A percentile compares a stretch with the other conserved stretches of the same genome.
These are phyloP conservation scores for Forbesichthys papilliferus DNA, from an alignment of 2,113 vertebrate genomes.

Conservation along the genomic window DNA sequence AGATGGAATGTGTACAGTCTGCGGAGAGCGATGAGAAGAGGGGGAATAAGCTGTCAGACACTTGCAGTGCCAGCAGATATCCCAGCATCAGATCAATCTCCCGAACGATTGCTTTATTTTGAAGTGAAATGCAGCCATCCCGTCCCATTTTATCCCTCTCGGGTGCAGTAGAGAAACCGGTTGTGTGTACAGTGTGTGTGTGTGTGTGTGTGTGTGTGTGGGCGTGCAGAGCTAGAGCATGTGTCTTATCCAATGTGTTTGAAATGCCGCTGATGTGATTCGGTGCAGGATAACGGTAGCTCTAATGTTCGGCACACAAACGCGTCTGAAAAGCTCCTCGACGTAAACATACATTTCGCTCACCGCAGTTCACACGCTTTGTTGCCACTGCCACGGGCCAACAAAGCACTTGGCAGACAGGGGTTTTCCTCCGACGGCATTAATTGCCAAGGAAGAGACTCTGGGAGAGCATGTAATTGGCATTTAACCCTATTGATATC, in stretches of 20 bases:
- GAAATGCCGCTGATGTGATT: constrained; percentile 4
- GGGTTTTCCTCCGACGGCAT: constrained; percentile 39
- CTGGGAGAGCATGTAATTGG: constrained; percentile 62
- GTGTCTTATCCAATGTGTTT: constrained; percentile 11
- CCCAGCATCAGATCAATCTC: constrained; percentile 61
- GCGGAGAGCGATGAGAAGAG: constrained; percentile 47
- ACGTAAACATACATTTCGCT: background rate
- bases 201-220: background rate
- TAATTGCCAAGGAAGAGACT: constrained; percentile 59
- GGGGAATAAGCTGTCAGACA: constrained; percentile 54
- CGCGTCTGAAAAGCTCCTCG: background rate
- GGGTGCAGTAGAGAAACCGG: constrained; percentile 15
- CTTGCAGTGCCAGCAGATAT: constrained; percentile 61
- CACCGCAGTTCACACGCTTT: background rate
- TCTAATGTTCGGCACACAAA: constrained; percentile 1
- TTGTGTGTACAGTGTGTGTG: background rate
- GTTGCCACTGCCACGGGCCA: background rate
- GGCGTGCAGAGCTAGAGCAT: background rate
- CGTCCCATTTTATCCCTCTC: constrained; percentile 28
- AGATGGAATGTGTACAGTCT: constrained; percentile 36
- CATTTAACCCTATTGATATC: constrained; percentile 66
- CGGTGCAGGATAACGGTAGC: constrained; percentile 3
- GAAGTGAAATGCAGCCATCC: constrained; percentile 45
- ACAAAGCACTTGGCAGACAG: constrained; percentile 36
- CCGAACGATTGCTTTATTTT: constrained; percentile 56